Conservation (phyloP, 2,113 vertebrate species). For the Silurus asotus region DNA sequence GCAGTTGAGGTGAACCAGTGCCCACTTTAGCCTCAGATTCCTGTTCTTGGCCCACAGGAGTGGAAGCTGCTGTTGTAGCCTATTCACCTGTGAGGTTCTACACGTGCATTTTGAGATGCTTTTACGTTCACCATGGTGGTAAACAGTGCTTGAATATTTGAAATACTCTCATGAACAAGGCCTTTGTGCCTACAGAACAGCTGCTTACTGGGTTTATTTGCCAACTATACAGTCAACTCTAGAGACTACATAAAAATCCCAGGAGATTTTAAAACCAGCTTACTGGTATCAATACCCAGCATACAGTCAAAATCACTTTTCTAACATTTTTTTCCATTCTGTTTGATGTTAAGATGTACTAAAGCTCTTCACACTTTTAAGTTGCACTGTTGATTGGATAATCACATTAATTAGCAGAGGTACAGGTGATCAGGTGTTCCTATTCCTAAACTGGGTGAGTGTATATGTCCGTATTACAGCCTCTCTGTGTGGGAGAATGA, state of each 20-base stretch:
- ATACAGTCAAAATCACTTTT: background rate
- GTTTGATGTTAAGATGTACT: too few relatives aligned
- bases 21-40: background rate
- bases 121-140: background rate
- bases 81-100: background rate
- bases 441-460: background rate
- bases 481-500: conserved; percentile 67
- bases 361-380: too few relatives aligned
- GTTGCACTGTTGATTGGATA: background rate
- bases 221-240: background rate
- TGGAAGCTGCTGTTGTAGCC: background rate
- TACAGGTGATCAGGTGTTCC: conserved; percentile 26
- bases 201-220: background rate
- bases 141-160: background rate
- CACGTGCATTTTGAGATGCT: background rate
- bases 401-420: background rate
- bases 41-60: background rate
- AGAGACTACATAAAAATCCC: background rate
- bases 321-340: too few relatives aligned
- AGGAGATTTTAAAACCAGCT: background rate
- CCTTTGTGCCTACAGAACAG: background rate
- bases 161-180: background rate
- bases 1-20: too few relatives aligned
- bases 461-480: conserved; percentile 26
- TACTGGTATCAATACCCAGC: background rate